Percentiles rank a stretch among this genome's conserved stretches.
These are phyloP conservation scores for Megaceryle alcyon DNA, from an alignment of 2,797 vertebrate species.

Conservation along the genomic window DNA sequence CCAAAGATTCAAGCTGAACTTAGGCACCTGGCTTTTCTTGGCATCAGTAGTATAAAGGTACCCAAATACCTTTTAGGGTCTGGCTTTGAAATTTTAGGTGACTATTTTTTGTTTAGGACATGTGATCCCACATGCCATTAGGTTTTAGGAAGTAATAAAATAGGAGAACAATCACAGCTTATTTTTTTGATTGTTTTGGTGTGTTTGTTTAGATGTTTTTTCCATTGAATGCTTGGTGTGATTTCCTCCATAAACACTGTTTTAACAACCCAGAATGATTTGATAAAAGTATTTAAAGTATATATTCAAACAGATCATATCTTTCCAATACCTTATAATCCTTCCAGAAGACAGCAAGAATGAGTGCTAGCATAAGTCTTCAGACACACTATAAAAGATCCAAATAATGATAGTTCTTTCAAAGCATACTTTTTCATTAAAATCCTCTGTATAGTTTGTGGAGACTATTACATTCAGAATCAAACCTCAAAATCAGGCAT, in stretches of 20 bases:
- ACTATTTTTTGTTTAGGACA: not conserved
- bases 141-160: not conserved
- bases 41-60: not conserved
- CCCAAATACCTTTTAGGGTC: not conserved
- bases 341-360: not conserved
- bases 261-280: not conserved
- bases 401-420: slow-evolving; percentile 26
- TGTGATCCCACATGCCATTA: not conserved
- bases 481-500: not conserved
- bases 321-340: not conserved
- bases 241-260: not conserved
- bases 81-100: not conserved
- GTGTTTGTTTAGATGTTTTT: not conserved
- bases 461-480: not conserved
- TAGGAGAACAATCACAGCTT: not conserved
- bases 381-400: not conserved
- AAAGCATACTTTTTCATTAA: slow-evolving; percentile 36
- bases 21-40: not conserved
- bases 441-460: not conserved
- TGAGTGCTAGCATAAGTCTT: not conserved
- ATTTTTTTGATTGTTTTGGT: not conserved
- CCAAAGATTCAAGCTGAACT: not conserved
- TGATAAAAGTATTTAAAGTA: slow-evolving; percentile 28
- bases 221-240: not conserved
- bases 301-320: not conserved